A percentile compares a stretch with the other conserved stretches of the same genome.
These are phyloP conservation scores for Lissonota sp. DNA, from an alignment of 2,888 invertebrate genomes.

Conservation along the genomic window DNA sequence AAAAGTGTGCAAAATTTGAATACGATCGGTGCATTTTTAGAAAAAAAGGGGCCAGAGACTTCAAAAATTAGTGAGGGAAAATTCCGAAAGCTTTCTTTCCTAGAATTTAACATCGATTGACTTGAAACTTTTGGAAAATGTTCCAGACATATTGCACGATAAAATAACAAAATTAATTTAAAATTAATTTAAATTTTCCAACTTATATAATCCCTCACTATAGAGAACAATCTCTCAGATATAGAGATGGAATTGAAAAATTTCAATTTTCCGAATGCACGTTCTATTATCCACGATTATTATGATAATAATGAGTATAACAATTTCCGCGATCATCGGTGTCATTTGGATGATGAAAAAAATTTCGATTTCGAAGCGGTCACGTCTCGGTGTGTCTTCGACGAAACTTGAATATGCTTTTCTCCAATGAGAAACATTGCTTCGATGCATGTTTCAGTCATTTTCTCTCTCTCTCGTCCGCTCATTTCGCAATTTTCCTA, in stretches of 20 bases:
- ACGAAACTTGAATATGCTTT: conserved; percentile 12
- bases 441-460: conserved; percentile 47
- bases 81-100: no score
- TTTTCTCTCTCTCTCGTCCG: conserved; percentile 49
- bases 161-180: neutral
- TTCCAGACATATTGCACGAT: neutral
- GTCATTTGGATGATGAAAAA: conserved; percentile 52
- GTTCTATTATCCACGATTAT: conserved; percentile 35
- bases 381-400: conserved; percentile 11
- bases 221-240: no score
- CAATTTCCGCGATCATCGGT: conserved; percentile 59
- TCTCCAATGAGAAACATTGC: conserved; percentile 39
- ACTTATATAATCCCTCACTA: no score
- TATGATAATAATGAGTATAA: conserved; percentile 30
- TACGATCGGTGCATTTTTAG: no score
- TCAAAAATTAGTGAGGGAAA: no score
- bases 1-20: no score
- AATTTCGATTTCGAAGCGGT: conserved; percentile 32
- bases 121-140: no score
- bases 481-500: conserved; percentile 62
- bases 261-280: conserved; percentile 31
- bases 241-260: conserved; percentile 10
- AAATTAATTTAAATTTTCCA: no score
- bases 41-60: no score
- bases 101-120: no score